Base-by-base conservation (phyloP, 2,113 vertebrate species). In the Syrmaticus mikado region DNA sequence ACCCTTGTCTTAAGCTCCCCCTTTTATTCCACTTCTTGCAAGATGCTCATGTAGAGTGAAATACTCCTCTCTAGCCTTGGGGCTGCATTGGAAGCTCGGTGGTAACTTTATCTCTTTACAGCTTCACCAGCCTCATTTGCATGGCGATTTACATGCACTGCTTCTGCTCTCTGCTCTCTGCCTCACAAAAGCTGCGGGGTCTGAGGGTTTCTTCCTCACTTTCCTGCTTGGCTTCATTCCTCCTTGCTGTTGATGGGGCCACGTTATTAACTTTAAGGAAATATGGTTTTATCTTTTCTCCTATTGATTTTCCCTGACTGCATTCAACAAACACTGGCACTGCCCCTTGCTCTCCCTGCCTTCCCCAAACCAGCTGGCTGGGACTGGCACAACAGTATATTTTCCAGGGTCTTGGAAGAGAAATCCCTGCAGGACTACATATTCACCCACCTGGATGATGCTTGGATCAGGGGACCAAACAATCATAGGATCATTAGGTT, bases 51-150 rank as follows among this genome's bases (percentile, higher is more conserved):
- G 4, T 14, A 28, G 66, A 73, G 84, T 89, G 88, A 94, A 94
- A 94, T 87, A 14, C 70, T 93, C 45, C 71, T 80, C 74, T 36
- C 58, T 24, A 64, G 88, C 90, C 94, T 64, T 82, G 88, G 67
- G 94, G 90, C 92, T 94, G 85, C 80, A 30, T 41, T 1, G 0
- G 46, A 81, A 70, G 27, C 95, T 90, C 36, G 75, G 64, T 76
- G 73, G 67, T 20, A 90, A 82, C 86, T 93, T 89, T 1, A 71
- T 32, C 86, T 94, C 32, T 0, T 90, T 95, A 88, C 70, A 91
- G 88, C 74, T 74, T 67, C 50, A 41, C 75, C 92, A 86, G 46
- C 53, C 60, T 93, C 81, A 93, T 96, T 94, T 94, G 84, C 86
- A 85, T 85, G 88, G 62, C 24, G 27, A 93, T 95, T 94, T 95